Conservation (phyloP, 2,888 invertebrate species). For the Agriopis aurantiaria region DNA sequence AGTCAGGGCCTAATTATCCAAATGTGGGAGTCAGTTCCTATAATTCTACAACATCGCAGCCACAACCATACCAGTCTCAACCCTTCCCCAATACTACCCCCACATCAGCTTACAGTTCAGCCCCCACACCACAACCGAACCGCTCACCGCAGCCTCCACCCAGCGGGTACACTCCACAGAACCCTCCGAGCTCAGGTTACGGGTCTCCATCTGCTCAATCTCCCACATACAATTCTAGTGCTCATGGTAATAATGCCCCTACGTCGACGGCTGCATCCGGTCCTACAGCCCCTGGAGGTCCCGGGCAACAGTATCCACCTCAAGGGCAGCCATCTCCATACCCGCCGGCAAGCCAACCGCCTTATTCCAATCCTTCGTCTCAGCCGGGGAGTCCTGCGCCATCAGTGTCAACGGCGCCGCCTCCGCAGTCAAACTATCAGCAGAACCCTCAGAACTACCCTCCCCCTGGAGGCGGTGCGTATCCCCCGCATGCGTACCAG, state of each 20-base stretch:
- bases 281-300: constrained; percentile 80
- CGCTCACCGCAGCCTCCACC: constrained; percentile 86
- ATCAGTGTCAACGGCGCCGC: constrained; percentile 83
- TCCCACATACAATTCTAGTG: constrained; percentile 88
- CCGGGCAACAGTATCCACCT: constrained; percentile 88
- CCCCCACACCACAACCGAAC: constrained; percentile 82
- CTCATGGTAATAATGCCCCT: constrained; percentile 82
- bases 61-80: constrained; percentile 82
- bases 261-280: constrained; percentile 81
- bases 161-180: constrained; percentile 86
- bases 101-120: constrained; percentile 84
- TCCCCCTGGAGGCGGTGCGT: constrained; percentile 72
- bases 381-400: constrained; percentile 84
- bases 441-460: constrained; percentile 83
- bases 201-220: constrained; percentile 89
- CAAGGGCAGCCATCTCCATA: constrained; percentile 88
- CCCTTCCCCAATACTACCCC: constrained; percentile 82
- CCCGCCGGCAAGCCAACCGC: constrained; percentile 87
- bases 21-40: constrained; percentile 81
- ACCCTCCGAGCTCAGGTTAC: constrained; percentile 86
- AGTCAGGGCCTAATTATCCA: constrained; percentile 77
- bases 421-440: constrained; percentile 86
- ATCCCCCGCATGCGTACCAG: constrained; percentile 84
- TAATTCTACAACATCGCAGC: constrained; percentile 79
- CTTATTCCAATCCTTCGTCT: constrained; percentile 85